phyloP scores from a whole-genome alignment of 1,140 invertebrate genomes.

The Drosophila nigromelanica region DNA sequence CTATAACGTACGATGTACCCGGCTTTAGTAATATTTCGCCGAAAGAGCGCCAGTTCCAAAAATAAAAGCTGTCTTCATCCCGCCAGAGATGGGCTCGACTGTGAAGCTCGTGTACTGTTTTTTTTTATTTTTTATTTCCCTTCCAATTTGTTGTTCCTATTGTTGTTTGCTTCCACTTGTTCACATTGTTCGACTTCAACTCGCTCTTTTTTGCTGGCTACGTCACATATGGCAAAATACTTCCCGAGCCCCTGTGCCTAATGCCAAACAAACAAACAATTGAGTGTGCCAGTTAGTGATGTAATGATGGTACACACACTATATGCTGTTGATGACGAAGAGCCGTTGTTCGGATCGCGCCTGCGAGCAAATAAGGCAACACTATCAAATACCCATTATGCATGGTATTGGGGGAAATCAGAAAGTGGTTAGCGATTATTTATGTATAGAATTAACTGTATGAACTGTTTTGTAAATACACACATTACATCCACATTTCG shows the following conservation, averaged over 20 bases:
- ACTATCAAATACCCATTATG: slow-evolving; percentile 11
- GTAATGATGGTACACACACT: slow-evolving; percentile 11
- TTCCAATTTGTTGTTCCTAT: background rate
- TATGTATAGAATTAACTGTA: no score
- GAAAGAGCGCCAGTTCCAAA: slow-evolving; percentile 36
- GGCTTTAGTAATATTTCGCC: background rate
- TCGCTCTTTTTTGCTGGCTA: slow-evolving; percentile 22
- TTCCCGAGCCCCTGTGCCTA: slow-evolving; percentile 37
- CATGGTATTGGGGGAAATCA: background rate
- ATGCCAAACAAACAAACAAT: slow-evolving; percentile 33
- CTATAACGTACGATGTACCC: background rate
- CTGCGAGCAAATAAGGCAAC: background rate
- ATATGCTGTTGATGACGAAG: slow-evolving; percentile 22
- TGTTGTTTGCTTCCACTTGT: background rate
- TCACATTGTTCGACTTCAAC: slow-evolving; percentile 16
- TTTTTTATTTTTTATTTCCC: no score
- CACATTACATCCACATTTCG: no score
- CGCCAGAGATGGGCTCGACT: slow-evolving; percentile 34
- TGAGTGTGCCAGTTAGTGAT: slow-evolving; percentile 46
- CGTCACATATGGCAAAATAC: slow-evolving; percentile 30
- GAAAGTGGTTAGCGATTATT: background rate
- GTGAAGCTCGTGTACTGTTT: background rate
- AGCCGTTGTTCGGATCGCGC: background rate
- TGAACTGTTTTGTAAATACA: background rate
- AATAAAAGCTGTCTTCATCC: slow-evolving; percentile 53